These are phyloP conservation scores for Marcusenius ussheri DNA, from an alignment of 2,113 vertebrate genomes.

Conservation along the genomic window DNA sequence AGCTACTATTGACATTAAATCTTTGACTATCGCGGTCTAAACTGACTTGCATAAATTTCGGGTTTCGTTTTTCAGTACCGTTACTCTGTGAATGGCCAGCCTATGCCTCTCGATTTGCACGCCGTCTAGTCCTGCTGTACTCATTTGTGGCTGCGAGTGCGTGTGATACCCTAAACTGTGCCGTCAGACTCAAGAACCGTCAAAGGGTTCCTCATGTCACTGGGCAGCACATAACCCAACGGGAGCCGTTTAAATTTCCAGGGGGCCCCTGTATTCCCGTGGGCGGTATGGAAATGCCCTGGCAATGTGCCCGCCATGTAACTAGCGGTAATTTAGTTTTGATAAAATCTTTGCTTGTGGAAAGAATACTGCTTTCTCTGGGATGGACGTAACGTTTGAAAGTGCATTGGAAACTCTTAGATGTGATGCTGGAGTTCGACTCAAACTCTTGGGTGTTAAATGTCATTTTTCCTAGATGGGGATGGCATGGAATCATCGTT, in stretches of 20 bases:
- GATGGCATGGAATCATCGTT: constrained; percentile 6
- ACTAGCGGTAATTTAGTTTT: neutral
- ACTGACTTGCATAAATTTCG: neutral
- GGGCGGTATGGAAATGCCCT: neutral
- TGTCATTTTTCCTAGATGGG: constrained; percentile 29
- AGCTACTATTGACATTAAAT: neutral
- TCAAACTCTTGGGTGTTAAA: constrained; percentile 34
- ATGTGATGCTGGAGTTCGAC: constrained; percentile 30
- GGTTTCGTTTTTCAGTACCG: neutral
- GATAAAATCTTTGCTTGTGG: neutral
- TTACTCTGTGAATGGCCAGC: neutral
- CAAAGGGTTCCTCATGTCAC: neutral
- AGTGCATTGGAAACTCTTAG: constrained; percentile 33
- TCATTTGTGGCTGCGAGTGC: neutral
- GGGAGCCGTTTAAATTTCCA: neutral
- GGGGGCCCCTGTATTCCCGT: neutral
- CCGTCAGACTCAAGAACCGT: neutral
- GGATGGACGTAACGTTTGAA: constrained; percentile 1
- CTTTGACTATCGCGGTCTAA: neutral
- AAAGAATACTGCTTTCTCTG: constrained; percentile 7
- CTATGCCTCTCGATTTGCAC: neutral
- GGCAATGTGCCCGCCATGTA: neutral
- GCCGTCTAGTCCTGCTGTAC: neutral
- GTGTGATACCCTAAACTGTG: neutral
- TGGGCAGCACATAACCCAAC: neutral